Conservation (phyloP, 2,113 vertebrate genomes). For the Mungos mungo region DNA sequence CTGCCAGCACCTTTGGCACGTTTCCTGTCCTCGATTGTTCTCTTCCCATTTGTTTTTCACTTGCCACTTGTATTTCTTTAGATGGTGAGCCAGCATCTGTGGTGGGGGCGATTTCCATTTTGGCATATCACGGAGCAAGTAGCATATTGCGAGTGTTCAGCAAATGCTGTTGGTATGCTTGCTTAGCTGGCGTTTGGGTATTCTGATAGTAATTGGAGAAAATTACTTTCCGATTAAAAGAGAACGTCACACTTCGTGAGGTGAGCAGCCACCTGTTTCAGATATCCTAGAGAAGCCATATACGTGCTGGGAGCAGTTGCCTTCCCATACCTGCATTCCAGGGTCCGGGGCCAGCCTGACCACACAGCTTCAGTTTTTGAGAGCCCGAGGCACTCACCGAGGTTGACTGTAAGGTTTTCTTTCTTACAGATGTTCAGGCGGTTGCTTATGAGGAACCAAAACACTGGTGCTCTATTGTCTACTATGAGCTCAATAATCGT, state of each 20-base stretch:
- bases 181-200: neutral
- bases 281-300: neutral
- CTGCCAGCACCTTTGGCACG: constrained; percentile 33
- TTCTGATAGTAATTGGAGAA: neutral
- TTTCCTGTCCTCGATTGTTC: constrained; percentile 9
- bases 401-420: constrained; percentile 68
- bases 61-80: constrained; percentile 29
- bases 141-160: neutral
- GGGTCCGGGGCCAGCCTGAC: constrained; percentile 2
- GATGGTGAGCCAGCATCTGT: neutral
- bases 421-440: constrained; percentile 93
- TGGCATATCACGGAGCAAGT: neutral
- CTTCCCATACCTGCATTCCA: neutral
- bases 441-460: constrained; percentile 98
- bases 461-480: constrained; percentile 99
- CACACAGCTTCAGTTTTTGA: neutral
- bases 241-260: neutral
- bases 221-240: neutral
- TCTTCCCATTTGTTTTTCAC: neutral
- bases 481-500: constrained; percentile 99
- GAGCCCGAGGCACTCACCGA: neutral
- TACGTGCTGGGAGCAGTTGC: neutral
- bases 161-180: neutral
- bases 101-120: neutral
- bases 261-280: neutral